Conservation (phyloP, 1,140 invertebrate genomes). For the Cryptotermes secundus region DNA sequence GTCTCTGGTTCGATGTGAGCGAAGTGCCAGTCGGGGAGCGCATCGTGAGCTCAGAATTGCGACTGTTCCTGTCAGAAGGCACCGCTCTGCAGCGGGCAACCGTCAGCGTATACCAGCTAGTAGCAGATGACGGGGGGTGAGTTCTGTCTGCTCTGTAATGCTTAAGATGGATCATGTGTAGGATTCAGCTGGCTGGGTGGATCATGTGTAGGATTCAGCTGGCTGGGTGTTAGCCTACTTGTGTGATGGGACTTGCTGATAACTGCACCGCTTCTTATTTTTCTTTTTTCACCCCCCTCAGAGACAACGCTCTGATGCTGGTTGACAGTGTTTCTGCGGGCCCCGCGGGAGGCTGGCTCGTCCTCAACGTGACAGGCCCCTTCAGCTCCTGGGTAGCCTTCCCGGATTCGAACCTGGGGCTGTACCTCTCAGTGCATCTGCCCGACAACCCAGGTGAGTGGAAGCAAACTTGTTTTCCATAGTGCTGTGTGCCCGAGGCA, state of each 20-base stretch:
- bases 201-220: too few species aligned
- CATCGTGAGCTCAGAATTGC: constrained; percentile 80
- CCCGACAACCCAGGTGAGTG: constrained; percentile 61
- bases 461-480: background rate
- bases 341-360: constrained; percentile 69
- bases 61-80: constrained; percentile 66
- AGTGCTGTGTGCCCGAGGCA: too few species aligned
- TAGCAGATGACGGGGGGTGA: background rate
- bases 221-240: too few species aligned
- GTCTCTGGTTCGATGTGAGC: constrained; percentile 88
- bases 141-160: too few species aligned
- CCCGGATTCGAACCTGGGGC: constrained; percentile 77
- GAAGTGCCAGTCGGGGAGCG: constrained; percentile 77
- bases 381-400: constrained; percentile 75
- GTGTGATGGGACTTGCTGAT: background rate
- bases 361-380: constrained; percentile 72
- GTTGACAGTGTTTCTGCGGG: constrained; percentile 62
- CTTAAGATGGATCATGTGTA: too few species aligned
- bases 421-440: constrained; percentile 82
- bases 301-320: constrained; percentile 63
- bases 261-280: constrained; percentile 33
- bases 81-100: background rate
- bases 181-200: too few species aligned
- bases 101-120: constrained; percentile 39
- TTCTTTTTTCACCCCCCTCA: too few species aligned